Evolutionary conservation across 2,113 vertebrate genomes (phyloP), one percentile per base, ranked within the genome.

Genomic region (Atlantisia rogersi): DNA sequence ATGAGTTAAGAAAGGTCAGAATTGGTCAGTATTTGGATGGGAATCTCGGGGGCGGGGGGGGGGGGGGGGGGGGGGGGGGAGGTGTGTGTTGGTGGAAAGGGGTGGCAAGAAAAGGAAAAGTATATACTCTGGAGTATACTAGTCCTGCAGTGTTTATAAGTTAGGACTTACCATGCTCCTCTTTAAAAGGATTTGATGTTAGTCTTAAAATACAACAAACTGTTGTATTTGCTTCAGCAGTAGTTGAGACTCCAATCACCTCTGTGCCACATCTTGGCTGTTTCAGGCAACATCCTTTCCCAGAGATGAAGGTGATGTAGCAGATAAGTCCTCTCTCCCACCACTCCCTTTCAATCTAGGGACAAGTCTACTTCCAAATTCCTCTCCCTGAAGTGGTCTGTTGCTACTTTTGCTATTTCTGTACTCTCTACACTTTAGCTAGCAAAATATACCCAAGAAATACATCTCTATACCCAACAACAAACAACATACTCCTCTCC

Each of bases 11-110:
- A 76, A 95, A 95, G 91, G 86, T 97, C 96, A 93, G 63, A 97
- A 88, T 29, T 94, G 82, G 93, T 95, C 95, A 92, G 92, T 94
- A 94, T 96, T 97, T 94, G 92, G 69, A 95, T 86, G 58, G 87
- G 82, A 79, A 64, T 63, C 73, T 87, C 29, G 2, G 29, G 31
- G 20, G 16, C 4, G 26, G 31, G 32, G 11, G 20, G 16, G 5
- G 22, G 31, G 32, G 11, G 11, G 32, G 11, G 11, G 9, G 69
- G 7, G 10, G 20, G 16, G 3, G 15, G 15, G 10, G 35, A 35
- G 35, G 35, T 35, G 35, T 35, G 35, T 35, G 48, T 46, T 18
- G 44, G 44, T 22, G 21, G 21, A 48, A 20, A 48, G 20, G 48
- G 48, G 48, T 48, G 21, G 48, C 48, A 29, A 42, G 32, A 60